phyloP scores from a whole-genome alignment of 2,113 vertebrate species.

The Oreotrochilus melanogaster region DNA sequence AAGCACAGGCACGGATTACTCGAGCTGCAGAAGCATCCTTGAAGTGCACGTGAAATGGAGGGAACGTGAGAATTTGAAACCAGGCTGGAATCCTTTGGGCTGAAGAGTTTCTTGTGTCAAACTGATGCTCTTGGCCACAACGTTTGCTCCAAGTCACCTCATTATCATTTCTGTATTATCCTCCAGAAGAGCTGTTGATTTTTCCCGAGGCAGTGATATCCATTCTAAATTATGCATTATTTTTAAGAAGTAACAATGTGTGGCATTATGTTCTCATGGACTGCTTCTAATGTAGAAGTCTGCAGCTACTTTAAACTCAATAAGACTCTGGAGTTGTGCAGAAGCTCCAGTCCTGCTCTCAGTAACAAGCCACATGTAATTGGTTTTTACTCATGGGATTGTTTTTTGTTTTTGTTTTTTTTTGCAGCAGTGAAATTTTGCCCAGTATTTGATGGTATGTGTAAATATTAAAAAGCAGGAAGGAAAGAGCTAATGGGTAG shows the following conservation, averaged over 20 bases:
- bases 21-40: not conserved
- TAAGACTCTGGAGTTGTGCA: not conserved
- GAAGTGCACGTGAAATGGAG: not conserved
- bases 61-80: not conserved
- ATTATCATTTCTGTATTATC: not conserved
- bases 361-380: not conserved
- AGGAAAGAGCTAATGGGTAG: not conserved
- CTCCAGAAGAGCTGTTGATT: not conserved
- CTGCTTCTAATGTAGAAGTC: not conserved
- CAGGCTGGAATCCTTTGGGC: not conserved
- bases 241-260: not conserved
- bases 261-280: not conserved
- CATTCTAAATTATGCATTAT: not conserved
- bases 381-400: not conserved
- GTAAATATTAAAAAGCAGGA: slow-evolving; percentile 45
- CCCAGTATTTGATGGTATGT: slow-evolving; percentile 16
- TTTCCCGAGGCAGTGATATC: not conserved
- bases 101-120: not conserved
- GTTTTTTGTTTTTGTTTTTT: not conserved
- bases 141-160: not conserved
- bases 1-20: not conserved
- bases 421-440: not conserved
- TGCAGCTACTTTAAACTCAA: not conserved
- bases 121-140: not conserved
- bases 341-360: not conserved